Conservation (phyloP, 2,113 vertebrate species). For the Hypomesus transpacificus region DNA sequence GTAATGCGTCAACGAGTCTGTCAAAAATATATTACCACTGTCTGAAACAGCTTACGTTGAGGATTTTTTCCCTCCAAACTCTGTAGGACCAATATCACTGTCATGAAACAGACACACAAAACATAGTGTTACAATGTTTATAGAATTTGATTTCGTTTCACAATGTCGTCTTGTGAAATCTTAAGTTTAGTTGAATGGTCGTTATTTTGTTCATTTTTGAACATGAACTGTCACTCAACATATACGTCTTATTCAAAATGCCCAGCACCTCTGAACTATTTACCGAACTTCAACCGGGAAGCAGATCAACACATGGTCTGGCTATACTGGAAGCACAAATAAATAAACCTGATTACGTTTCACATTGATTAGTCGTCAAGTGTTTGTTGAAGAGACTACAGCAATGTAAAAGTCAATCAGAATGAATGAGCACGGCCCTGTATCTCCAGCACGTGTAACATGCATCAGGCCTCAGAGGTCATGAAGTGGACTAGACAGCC, state of each 20-base stretch:
- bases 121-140: too few relatives aligned
- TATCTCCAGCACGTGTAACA: constrained; percentile 2
- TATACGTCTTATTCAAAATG: background rate
- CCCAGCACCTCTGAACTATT: constrained; percentile 27
- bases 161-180: background rate
- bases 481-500: constrained; percentile 29
- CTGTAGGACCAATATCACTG: too few relatives aligned
- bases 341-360: constrained; percentile 63
- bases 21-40: too few relatives aligned
- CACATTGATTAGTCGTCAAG: constrained; percentile 64
- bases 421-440: constrained; percentile 47
- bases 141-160: too few relatives aligned
- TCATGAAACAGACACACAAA: too few relatives aligned
- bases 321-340: constrained; percentile 68
- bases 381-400: constrained; percentile 44
- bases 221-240: too few relatives aligned
- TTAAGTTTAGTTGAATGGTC: background rate
- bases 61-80: too few relatives aligned
- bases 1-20: too few relatives aligned
- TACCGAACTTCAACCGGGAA: constrained; percentile 62
- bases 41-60: too few relatives aligned
- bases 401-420: constrained; percentile 48
- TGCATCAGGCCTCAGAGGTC: constrained; percentile 46
- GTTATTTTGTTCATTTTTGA: too few relatives aligned
- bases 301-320: constrained; percentile 56